Evolutionary conservation across 2,888 invertebrate species (phyloP).

Genomic region (Rhodophaea formosa): DNA sequence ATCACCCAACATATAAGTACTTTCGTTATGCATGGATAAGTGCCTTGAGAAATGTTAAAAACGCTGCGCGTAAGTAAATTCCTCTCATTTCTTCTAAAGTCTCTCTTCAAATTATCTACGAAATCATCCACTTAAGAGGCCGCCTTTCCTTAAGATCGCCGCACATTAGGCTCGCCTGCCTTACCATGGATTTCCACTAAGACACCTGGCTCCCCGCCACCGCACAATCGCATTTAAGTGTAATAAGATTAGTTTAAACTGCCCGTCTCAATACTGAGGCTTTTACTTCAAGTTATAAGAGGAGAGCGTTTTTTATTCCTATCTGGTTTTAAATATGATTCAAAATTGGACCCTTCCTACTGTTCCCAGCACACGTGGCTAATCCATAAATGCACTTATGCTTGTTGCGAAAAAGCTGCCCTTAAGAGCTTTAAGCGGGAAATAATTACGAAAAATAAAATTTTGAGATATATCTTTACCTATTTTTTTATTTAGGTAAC

Average conservation of each 20-base stretch:
- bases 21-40: no score
- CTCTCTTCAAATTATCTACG: not conserved
- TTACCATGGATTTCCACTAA: not conserved
- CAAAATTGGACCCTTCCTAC: no score
- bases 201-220: slow-evolving; percentile 5
- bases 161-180: not conserved
- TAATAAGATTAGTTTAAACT: slow-evolving; percentile 20
- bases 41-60: no score
- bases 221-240: slow-evolving; percentile 8
- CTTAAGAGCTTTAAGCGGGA: no score
- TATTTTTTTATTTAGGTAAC: no score
- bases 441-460: no score
- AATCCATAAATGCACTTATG: no score
- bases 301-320: not conserved
- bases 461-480: no score
- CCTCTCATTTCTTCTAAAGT: not conserved
- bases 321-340: no score
- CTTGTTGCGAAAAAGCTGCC: no score
- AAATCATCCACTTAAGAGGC: not conserved
- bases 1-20: no score
- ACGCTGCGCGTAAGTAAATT: not conserved
- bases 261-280: slow-evolving; percentile 1
- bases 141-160: not conserved
- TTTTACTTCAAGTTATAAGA: not conserved
- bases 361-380: no score